A percentile compares a stretch with the other conserved stretches of the same genome.
These are phyloP conservation scores for Iguana delicatissima DNA, from an alignment of 2,797 vertebrate genomes.

Conservation along the genomic window DNA sequence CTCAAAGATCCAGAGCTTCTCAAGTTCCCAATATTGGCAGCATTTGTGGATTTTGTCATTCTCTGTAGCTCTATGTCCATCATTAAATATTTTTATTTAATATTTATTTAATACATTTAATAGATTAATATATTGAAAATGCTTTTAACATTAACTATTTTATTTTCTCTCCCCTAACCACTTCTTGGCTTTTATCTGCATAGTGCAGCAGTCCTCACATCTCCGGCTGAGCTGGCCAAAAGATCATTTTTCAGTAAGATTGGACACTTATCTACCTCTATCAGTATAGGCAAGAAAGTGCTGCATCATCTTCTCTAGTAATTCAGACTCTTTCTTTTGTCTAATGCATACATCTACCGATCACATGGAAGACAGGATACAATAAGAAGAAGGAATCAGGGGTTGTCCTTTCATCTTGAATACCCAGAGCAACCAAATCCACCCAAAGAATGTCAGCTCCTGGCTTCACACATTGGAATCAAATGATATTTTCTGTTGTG, in stretches of 20 bases:
- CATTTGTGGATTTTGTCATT: background rate
- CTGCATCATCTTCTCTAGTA: constrained; percentile 37
- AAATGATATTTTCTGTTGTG: constrained; percentile 11
- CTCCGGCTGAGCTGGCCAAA: constrained; percentile 32
- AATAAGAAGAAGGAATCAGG: background rate
- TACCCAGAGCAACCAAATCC: background rate
- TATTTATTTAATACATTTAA: no score
- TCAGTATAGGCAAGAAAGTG: background rate
- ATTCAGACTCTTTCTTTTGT: constrained; percentile 55
- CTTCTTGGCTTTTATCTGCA: constrained; percentile 48
- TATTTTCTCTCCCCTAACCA: constrained; percentile 4
- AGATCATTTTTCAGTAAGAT: constrained; percentile 29
- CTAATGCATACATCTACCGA: constrained; percentile 24
- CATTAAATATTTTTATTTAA: background rate
- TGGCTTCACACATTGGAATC: background rate
- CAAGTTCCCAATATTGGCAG: no score
- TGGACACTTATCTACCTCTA: constrained; percentile 52
- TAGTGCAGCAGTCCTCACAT: constrained; percentile 42
- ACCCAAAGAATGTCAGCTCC: background rate
- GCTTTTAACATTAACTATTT: background rate
- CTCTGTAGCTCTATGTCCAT: background rate
- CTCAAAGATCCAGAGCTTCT: background rate
- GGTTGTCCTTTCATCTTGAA: background rate
- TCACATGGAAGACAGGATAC: background rate
- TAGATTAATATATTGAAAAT: background rate